These are phyloP conservation scores for Actinopyga echinites DNA, from an alignment of 53 echinoderm and acorn worm species.

Conservation along the genomic window DNA sequence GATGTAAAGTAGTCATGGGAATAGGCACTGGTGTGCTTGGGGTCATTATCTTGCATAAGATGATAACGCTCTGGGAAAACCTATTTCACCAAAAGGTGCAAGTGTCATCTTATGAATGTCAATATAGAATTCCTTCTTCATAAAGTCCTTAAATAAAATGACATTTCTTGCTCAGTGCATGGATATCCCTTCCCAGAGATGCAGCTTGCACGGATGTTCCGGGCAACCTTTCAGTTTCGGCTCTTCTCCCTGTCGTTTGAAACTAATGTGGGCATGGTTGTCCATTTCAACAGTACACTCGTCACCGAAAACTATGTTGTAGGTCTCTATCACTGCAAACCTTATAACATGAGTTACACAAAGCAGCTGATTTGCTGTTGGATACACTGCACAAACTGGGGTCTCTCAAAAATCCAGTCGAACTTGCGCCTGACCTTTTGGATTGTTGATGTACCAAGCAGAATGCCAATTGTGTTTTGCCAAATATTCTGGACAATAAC, in stretches of 20 bases:
- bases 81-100: constrained; percentile 19
- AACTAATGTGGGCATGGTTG: constrained; percentile 27
- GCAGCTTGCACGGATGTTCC: constrained; percentile 48
- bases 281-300: constrained; percentile 58
- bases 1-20: constrained; percentile 40
- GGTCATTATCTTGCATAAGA: constrained; percentile 73
- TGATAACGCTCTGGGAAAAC: constrained; percentile 55
- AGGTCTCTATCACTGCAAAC: not conserved
- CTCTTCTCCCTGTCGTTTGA: not conserved
- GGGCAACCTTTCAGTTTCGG: constrained; percentile 24
- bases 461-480: no score
- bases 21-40: constrained; percentile 57
- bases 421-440: no score
- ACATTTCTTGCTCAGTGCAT: constrained; percentile 35
- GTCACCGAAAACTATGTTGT: constrained; percentile 62
- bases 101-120: constrained; percentile 45
- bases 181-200: constrained; percentile 67
- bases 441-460: no score
- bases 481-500: no score
- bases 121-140: constrained; percentile 64
- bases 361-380: no score
- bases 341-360: not conserved
- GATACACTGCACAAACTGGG: no score
- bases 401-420: no score
- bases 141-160: constrained; percentile 54